Evolutionary conservation across 2,797 vertebrate species (phyloP).

Genomic region (Hafferia zeledoni): DNA sequence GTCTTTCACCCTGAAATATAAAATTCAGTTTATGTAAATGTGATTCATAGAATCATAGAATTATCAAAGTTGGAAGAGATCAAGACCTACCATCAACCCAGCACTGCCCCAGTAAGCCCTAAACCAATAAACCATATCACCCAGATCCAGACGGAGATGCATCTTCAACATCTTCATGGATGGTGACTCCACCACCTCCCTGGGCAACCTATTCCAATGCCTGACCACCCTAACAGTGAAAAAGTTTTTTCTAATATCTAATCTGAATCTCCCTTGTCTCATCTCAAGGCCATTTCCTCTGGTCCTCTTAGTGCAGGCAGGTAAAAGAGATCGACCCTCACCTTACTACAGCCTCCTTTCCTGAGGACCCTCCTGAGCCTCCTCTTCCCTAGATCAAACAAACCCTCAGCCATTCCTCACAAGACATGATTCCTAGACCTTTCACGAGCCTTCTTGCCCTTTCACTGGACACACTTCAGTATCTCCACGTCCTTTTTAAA

Average conservation of each 20-base stretch:
- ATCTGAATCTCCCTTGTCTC: background rate
- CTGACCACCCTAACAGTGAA: background rate
- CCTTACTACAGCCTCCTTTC: background rate
- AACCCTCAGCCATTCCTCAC: background rate
- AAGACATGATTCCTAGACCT: background rate
- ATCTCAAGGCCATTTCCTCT: background rate
- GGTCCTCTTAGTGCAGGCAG: background rate
- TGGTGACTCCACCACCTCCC: background rate
- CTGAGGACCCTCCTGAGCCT: background rate
- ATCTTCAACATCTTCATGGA: background rate
- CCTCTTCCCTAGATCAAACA: background rate
- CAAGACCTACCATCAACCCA: background rate
- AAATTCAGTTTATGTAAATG: background rate
- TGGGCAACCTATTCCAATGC: background rate
- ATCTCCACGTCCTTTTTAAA: background rate
- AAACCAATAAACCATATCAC: background rate
- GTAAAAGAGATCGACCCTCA: accelerated
- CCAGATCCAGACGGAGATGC: background rate
- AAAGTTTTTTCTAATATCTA: background rate
- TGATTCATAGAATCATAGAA: background rate
- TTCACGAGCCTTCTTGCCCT: background rate
- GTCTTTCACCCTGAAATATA: background rate
- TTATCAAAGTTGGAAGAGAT: background rate
- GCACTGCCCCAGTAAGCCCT: background rate
- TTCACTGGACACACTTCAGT: background rate